Percentiles rank a stretch among this genome's conserved stretches.
phyloP scores from a whole-genome alignment of 2,888 invertebrate species.

The Bhutanitis thaidina region DNA sequence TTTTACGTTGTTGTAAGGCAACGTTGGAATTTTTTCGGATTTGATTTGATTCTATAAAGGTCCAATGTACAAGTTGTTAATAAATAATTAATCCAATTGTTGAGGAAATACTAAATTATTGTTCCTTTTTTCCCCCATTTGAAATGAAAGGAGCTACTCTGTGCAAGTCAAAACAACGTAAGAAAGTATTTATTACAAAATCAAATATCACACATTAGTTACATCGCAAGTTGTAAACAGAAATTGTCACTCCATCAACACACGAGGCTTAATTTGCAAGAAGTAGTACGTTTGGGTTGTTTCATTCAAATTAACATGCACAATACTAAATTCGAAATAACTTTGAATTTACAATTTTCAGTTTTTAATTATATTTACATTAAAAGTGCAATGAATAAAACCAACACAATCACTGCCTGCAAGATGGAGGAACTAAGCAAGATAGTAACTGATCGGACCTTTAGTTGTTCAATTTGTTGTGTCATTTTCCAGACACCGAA shows the following conservation, averaged over 20 bases:
- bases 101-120: constrained; percentile 28
- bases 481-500: too few relatives aligned
- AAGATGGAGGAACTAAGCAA: too few relatives aligned
- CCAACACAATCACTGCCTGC: too few relatives aligned
- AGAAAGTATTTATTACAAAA: constrained; percentile 39
- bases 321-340: too few relatives aligned
- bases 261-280: neutral
- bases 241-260: constrained; percentile 15
- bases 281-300: too few relatives aligned
- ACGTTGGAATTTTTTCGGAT: neutral
- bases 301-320: too few relatives aligned
- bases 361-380: too few relatives aligned
- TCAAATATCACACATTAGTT: constrained; percentile 33
- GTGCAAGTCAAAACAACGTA: constrained; percentile 62
- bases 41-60: constrained; percentile 39
- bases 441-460: too few relatives aligned
- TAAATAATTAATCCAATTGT: constrained; percentile 1
- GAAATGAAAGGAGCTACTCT: constrained; percentile 70
- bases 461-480: too few relatives aligned
- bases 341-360: too few relatives aligned
- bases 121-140: constrained; percentile 39
- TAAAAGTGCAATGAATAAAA: too few relatives aligned
- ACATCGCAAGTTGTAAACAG: constrained; percentile 16
- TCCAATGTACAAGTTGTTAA: constrained; percentile 59
- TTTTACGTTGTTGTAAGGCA: neutral